phyloP scores from a whole-genome alignment of 2,113 vertebrate species.

The Psammodynastes pulverulentus region DNA sequence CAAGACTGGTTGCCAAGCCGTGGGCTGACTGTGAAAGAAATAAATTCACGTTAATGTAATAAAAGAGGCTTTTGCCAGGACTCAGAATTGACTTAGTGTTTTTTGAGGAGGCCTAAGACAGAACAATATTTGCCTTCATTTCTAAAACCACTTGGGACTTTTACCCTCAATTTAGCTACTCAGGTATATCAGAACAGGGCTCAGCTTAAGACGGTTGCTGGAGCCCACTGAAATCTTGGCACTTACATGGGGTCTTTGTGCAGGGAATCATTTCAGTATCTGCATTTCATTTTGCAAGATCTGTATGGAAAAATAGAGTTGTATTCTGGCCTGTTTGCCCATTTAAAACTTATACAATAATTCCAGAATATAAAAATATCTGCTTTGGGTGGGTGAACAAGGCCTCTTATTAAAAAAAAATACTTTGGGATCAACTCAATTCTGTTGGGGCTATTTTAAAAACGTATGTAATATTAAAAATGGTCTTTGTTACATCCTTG shows the following conservation, averaged over 20 bases:
- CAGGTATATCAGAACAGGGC: not conserved
- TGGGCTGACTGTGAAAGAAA: no score
- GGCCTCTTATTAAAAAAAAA: not conserved
- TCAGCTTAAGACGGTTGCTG: not conserved
- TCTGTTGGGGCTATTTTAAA: not conserved
- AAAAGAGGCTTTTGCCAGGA: no score
- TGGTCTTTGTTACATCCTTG: not conserved
- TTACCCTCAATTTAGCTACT: not conserved
- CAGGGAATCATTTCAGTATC: not conserved
- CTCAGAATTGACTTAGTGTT: no score
- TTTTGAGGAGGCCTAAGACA: no score
- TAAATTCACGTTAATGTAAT: no score
- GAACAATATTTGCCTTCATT: no score
- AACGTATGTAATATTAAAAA: not conserved
- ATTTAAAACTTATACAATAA: not conserved
- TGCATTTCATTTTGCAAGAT: not conserved
- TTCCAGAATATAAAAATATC: not conserved
- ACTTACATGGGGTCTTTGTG: not conserved
- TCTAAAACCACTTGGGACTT: not conserved
- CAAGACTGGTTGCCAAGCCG: no score
- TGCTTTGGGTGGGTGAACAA: not conserved
- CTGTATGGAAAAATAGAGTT: not conserved
- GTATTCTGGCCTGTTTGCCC: not conserved
- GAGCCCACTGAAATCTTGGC: not conserved
- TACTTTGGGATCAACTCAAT: not conserved